phyloP scores from a whole-genome alignment of 2,797 vertebrate species.

The Poliocrania exsul region DNA sequence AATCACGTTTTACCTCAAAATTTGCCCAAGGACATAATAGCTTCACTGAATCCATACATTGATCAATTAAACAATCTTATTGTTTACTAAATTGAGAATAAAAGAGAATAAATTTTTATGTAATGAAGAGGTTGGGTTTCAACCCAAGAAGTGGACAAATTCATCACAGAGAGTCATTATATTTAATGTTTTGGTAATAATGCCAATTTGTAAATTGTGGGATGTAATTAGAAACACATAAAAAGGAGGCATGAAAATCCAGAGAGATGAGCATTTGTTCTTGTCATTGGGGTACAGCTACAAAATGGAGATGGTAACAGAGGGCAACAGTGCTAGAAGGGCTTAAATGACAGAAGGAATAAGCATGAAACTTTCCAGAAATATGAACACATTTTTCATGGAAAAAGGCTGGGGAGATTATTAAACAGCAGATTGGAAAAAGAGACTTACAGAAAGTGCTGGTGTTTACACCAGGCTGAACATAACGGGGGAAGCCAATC shows the following conservation, averaged over 20 bases:
- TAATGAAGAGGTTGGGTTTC: background rate
- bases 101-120: background rate
- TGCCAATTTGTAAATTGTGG: background rate
- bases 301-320: background rate
- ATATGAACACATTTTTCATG: background rate
- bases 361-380: slow-evolving; percentile 16
- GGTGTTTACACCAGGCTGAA: slow-evolving; percentile 8
- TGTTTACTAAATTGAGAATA: background rate
- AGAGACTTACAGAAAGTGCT: background rate
- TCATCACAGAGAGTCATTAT: background rate
- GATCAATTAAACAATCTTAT: background rate
- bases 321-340: background rate
- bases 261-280: background rate
- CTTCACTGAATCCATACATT: background rate
- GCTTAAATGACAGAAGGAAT: slow-evolving; percentile 21
- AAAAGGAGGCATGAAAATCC: background rate
- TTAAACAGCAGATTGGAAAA: background rate
- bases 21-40: background rate
- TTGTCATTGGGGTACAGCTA: background rate
- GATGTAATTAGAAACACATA: background rate
- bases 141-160: background rate
- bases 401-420: background rate
- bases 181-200: background rate
- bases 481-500: background rate
- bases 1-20: background rate